Conservation (phyloP, 2,113 vertebrate species). For the Chloropsis cyanopogon region DNA sequence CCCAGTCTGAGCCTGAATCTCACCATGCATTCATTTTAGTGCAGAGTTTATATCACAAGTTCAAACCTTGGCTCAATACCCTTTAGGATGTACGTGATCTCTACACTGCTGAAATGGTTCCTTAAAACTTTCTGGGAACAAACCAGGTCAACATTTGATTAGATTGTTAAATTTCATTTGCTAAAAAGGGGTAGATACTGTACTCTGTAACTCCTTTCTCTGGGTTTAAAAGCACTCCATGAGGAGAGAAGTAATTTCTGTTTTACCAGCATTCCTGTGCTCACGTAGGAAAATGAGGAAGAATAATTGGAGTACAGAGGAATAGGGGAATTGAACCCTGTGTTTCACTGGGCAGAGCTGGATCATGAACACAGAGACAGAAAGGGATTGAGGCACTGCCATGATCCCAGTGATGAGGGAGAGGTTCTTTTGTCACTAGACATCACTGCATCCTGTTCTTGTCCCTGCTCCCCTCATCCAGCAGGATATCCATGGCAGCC, state of each 20-base stretch:
- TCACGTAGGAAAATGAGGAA: not conserved
- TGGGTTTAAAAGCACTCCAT: not conserved
- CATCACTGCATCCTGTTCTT: fast-evolving
- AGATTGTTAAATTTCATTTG: not conserved
- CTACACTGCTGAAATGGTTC: not conserved
- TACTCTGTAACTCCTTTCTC: not conserved
- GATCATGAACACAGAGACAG: not conserved
- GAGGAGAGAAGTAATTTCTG: not conserved
- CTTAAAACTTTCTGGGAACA: not conserved
- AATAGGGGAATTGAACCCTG: not conserved
- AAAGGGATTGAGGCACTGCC: not conserved
- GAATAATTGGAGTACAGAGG: not conserved
- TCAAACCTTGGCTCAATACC: not conserved
- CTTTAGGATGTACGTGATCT: fast-evolving
- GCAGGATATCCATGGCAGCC: not conserved
- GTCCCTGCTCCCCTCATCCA: not conserved
- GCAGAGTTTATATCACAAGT: not conserved
- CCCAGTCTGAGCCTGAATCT: not conserved
- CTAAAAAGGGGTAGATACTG: not conserved
- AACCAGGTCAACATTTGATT: not conserved
- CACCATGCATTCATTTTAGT: not conserved
- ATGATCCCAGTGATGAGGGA: fast-evolving
- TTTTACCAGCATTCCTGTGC: not conserved
- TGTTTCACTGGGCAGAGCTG: not conserved
- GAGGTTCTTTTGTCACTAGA: not conserved